These are phyloP conservation scores for Gnatocerus cornutus DNA, from an alignment of 2,888 invertebrate genomes.

Conservation along the genomic window DNA sequence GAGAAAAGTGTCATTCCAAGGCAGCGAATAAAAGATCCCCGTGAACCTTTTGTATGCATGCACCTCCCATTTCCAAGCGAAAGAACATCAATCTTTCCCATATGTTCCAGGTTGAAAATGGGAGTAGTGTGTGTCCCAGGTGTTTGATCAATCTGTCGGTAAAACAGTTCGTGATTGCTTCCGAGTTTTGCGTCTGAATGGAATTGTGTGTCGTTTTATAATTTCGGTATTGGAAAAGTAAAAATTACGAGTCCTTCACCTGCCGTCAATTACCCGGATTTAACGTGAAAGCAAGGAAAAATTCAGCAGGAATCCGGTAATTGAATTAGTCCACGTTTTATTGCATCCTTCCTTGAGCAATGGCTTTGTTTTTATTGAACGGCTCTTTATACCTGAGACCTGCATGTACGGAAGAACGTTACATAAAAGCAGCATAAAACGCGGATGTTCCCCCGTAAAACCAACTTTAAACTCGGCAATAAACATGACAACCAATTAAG, in stretches of 20 bases:
- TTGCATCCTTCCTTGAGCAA: constrained; percentile 35
- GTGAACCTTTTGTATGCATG: constrained; percentile 54
- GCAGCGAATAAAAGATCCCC: constrained; percentile 31
- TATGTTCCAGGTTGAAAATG: constrained; percentile 60
- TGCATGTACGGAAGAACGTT: constrained; percentile 45
- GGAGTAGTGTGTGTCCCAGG: constrained; percentile 59
- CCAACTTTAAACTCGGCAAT: constrained; percentile 67
- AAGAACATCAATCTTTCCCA: constrained; percentile 62
- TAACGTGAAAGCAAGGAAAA: constrained; percentile 6
- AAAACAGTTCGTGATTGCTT: constrained; percentile 63
- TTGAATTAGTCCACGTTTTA: constrained; percentile 40
- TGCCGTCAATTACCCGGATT: constrained; percentile 13
- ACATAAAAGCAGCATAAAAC: constrained; percentile 53
- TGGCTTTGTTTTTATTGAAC: constrained; percentile 47
- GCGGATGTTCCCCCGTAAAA: constrained; percentile 56
- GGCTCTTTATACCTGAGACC: constrained; percentile 45
- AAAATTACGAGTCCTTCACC: constrained; percentile 12
- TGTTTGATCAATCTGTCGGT: constrained; percentile 65
- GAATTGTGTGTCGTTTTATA: no score
- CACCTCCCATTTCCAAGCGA: constrained; percentile 60
- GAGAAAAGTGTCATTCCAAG: background rate
- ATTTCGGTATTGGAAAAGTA: background rate
- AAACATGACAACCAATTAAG: constrained; percentile 72
- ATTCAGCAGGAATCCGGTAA: constrained; percentile 32
- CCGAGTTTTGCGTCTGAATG: constrained; percentile 55